These are phyloP conservation scores for Gonocerus acuteangulatus DNA, from an alignment of 2,888 invertebrate genomes.

Conservation along the genomic window DNA sequence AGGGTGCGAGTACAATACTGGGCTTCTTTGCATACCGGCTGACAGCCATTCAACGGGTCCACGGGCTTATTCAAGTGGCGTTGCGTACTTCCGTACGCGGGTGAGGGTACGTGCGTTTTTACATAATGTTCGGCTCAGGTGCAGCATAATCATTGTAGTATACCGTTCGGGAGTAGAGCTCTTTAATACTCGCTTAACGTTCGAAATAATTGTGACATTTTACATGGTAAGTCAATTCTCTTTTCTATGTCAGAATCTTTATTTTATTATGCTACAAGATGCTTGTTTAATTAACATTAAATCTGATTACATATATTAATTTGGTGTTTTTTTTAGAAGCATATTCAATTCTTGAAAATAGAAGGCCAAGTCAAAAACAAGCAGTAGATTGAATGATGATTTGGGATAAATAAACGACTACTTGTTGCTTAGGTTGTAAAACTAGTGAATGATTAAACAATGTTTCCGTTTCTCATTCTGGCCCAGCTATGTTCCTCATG, in stretches of 20 bases:
- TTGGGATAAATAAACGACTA: constrained; percentile 15
- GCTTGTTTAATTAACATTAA: too few species aligned
- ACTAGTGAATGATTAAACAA: constrained; percentile 22
- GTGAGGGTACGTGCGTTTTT: background rate
- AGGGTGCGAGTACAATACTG: background rate
- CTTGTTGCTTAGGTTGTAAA: constrained; percentile 24
- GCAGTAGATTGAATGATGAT: constrained; percentile 7
- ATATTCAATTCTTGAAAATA: too few species aligned
- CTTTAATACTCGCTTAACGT: too few species aligned
- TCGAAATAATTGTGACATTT: too few species aligned
- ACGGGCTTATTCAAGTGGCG: constrained; percentile 4
- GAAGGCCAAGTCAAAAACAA: too few species aligned
- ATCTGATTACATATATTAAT: too few species aligned
- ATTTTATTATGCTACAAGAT: too few species aligned
- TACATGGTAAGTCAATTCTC: too few species aligned
- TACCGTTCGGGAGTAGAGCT: too few species aligned
- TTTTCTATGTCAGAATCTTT: too few species aligned
- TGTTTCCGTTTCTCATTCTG: background rate
- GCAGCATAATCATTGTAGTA: background rate
- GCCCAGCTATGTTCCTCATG: background rate
- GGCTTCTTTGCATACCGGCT: constrained; percentile 8
- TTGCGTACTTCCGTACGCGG: background rate
- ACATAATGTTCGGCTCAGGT: background rate
- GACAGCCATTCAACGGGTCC: background rate
- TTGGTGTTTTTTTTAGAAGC: too few species aligned